Percentiles rank a stretch among this genome's conserved stretches.
phyloP scores from a whole-genome alignment of 2,888 invertebrate genomes.

The Aporophyla lueneburgensis region DNA sequence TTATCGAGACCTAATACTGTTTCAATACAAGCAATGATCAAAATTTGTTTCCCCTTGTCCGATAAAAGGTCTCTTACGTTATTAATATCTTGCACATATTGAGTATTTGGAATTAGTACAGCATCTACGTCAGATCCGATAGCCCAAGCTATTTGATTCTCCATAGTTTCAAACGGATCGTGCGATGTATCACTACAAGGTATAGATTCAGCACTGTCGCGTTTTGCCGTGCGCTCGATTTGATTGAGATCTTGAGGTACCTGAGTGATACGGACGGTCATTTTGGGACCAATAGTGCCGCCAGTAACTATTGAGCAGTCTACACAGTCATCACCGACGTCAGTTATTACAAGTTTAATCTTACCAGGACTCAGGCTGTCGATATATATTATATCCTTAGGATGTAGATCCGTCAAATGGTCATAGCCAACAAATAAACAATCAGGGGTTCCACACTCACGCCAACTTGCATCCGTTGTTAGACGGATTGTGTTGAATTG shows the following conservation, averaged over 20 bases:
- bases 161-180: slow-evolving; percentile 92
- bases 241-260: slow-evolving; percentile 80
- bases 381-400: slow-evolving; percentile 87
- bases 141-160: slow-evolving; percentile 87
- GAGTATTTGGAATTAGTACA: slow-evolving; percentile 81
- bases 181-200: slow-evolving; percentile 89
- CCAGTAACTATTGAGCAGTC: slow-evolving; percentile 89
- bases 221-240: slow-evolving; percentile 77
- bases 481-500: slow-evolving; percentile 84
- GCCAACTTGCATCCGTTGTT: slow-evolving; percentile 89
- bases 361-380: slow-evolving; percentile 84
- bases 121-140: slow-evolving; percentile 85
- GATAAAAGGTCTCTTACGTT: slow-evolving; percentile 78
- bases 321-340: slow-evolving; percentile 86
- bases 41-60: slow-evolving; percentile 85
- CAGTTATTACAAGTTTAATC: slow-evolving; percentile 80
- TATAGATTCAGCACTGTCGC: slow-evolving; percentile 86
- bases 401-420: slow-evolving; percentile 87
- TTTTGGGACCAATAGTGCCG: slow-evolving; percentile 89
- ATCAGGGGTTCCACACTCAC: slow-evolving; percentile 89
- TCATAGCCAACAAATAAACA: slow-evolving; percentile 90
- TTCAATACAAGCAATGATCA: slow-evolving; percentile 85
- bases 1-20: slow-evolving; percentile 81
- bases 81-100: slow-evolving; percentile 78
- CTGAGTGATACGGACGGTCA: slow-evolving; percentile 89